A percentile compares a stretch with the other conserved stretches of the same genome.
Evolutionary conservation across 2,113 vertebrate species (phyloP).

Genomic region (Gymnobelideus leadbeateri): DNA sequence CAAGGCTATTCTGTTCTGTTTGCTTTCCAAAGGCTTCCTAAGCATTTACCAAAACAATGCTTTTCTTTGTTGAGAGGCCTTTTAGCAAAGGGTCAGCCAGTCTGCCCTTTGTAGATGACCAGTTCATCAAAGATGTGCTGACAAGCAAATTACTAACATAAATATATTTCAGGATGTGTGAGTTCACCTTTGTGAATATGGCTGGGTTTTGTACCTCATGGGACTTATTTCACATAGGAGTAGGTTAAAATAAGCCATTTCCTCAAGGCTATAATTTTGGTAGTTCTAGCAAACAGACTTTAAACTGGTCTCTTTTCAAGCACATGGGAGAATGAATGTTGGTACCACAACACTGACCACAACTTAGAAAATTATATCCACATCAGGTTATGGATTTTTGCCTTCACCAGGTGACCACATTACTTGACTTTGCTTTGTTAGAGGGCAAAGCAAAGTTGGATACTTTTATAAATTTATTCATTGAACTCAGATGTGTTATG

Average conservation of each 20-base stretch:
- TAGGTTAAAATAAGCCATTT: conserved; percentile 52
- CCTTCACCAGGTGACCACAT: conserved; percentile 80
- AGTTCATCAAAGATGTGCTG: conserved; percentile 44
- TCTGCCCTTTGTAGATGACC: conserved; percentile 42
- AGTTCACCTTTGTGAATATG: conserved; percentile 45
- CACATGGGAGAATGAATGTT: conserved; percentile 39
- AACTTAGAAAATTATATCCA: conserved; percentile 54
- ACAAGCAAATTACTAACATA: conserved; percentile 39
- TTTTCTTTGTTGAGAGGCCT: conserved; percentile 36
- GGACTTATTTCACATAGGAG: conserved; percentile 30
- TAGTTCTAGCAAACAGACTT: conserved; percentile 49
- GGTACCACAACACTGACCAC: conserved; percentile 40
- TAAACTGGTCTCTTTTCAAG: conserved; percentile 41
- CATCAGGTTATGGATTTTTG: conserved; percentile 70
- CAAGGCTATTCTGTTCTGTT: conserved; percentile 51
- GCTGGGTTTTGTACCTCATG: conserved; percentile 17
- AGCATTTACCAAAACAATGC: conserved; percentile 41
- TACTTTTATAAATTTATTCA: conserved; percentile 42
- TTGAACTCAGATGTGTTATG: conserved; percentile 78
- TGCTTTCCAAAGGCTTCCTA: conserved; percentile 52
- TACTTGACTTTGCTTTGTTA: conserved; percentile 56
- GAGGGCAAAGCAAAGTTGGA: conserved; percentile 49
- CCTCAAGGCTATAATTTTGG: conserved; percentile 42
- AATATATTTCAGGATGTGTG: conserved; percentile 33
- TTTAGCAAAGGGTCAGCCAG: conserved; percentile 39